Percentiles rank a stretch among this genome's conserved stretches.
Evolutionary conservation across 2,888 invertebrate genomes (phyloP).

Genomic region (Subacronicta megacephala): DNA sequence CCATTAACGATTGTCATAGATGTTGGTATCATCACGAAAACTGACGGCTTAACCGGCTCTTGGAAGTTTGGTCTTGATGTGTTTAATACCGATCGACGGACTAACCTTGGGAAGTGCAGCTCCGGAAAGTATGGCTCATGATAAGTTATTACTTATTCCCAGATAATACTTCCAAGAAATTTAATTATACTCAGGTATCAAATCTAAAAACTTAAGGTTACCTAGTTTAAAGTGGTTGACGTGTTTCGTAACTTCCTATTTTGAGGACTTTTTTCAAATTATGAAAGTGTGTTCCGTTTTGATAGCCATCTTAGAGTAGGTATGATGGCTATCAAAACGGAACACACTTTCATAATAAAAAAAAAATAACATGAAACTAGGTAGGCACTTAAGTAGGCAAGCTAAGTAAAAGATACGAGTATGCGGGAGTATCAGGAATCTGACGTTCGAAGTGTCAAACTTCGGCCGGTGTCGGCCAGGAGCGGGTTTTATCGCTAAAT

Average conservation of each 20-base stretch:
- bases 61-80: background rate
- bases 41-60: background rate
- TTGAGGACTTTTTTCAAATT: background rate
- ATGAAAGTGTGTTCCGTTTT: background rate
- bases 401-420: no score
- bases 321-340: no score
- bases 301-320: background rate
- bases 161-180: slow-evolving; percentile 18
- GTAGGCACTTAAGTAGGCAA: no score
- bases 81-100: no score
- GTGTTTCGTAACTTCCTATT: slow-evolving; percentile 1
- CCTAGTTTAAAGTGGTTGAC: background rate
- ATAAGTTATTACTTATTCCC: no score
- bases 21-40: background rate
- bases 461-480: slow-evolving; percentile 25
- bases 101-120: no score
- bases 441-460: slow-evolving; percentile 43
- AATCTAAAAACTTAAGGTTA: background rate
- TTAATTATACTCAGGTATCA: background rate
- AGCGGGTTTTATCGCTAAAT: slow-evolving; percentile 47
- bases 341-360: no score
- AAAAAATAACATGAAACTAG: no score
- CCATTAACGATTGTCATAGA: background rate
- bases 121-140: no score
- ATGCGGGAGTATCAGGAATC: no score